Evolutionary conservation across 2,888 invertebrate genomes (phyloP).

Genomic region (Dynastes tityus): DNA sequence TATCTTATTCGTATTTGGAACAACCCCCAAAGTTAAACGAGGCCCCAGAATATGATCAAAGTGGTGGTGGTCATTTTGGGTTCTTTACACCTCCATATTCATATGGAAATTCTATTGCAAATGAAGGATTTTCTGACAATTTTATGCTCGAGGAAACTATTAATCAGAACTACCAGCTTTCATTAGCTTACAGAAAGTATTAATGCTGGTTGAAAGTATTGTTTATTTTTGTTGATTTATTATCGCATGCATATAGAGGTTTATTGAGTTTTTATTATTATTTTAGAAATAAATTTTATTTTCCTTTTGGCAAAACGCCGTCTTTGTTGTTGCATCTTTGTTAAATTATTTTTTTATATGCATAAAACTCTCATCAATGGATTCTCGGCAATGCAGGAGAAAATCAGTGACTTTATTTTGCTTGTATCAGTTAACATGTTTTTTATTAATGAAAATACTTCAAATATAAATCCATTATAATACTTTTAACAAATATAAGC

Average conservation of each 20-base stretch:
- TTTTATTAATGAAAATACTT: too few relatives aligned
- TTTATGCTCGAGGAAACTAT: slow-evolving; percentile 40
- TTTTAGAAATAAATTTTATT: slow-evolving; percentile 17
- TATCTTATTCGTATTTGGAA: slow-evolving; percentile 41
- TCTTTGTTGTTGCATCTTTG: neutral
- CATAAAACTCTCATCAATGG: too few relatives aligned
- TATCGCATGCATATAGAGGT: neutral
- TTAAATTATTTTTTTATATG: too few relatives aligned
- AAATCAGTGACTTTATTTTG: too few relatives aligned
- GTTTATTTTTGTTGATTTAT: slow-evolving; percentile 1
- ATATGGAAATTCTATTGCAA: slow-evolving; percentile 21
- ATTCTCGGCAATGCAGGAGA: too few relatives aligned
- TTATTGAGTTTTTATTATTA: neutral
- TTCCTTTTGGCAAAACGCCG: neutral
- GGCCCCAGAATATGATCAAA: slow-evolving; percentile 34
- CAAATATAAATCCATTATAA: too few relatives aligned
- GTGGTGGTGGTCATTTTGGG: slow-evolving; percentile 24
- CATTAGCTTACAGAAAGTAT: slow-evolving; percentile 39
- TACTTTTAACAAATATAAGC: too few relatives aligned
- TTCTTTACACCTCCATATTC: slow-evolving; percentile 32
- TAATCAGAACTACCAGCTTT: slow-evolving; percentile 39
- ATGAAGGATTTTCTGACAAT: slow-evolving; percentile 47
- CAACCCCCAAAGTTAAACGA: slow-evolving; percentile 43
- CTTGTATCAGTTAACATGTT: too few relatives aligned
- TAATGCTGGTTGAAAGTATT: neutral